These are phyloP conservation scores for Melanotaenia pygmaea DNA, from an alignment of 2,797 vertebrate genomes.

Conservation along the genomic window DNA sequence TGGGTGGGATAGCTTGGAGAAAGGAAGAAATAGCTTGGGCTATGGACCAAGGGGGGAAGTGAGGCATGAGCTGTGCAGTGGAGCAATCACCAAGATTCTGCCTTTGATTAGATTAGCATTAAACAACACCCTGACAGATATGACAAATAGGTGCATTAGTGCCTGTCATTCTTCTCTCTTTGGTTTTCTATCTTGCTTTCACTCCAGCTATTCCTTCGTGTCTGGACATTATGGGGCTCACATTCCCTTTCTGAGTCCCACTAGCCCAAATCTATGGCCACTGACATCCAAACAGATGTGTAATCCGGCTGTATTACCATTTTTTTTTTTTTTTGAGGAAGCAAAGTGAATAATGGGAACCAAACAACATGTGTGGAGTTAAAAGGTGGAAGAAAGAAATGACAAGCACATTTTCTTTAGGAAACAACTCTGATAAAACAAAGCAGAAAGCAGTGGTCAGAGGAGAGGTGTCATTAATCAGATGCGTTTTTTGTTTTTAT, in stretches of 20 bases:
- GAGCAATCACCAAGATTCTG: conserved; percentile 83
- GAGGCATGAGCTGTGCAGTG: conserved; percentile 65
- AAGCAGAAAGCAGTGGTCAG: conserved; percentile 28
- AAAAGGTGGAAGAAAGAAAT: conserved; percentile 45
- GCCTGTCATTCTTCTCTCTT: conserved; percentile 84
- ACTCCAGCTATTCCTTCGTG: conserved; percentile 61
- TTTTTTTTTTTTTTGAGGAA: conserved; percentile 55
- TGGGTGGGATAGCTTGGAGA: conserved; percentile 59
- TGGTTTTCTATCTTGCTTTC: conserved; percentile 68
- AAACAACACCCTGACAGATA: conserved; percentile 90
- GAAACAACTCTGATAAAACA: conserved; percentile 72
- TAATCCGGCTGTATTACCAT: conserved; percentile 75
- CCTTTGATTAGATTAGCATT: conserved; percentile 93
- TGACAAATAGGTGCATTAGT: conserved; percentile 95
- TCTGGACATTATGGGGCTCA: conserved; percentile 63
- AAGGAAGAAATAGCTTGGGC: conserved; percentile 71
- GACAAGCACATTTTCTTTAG: conserved; percentile 62
- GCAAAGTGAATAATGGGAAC: conserved; percentile 73
- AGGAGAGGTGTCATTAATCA: conserved; percentile 74
- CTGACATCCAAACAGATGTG: conserved; percentile 75
- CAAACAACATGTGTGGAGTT: conserved; percentile 57
- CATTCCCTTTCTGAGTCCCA: conserved; percentile 54
- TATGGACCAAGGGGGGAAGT: conserved; percentile 64
- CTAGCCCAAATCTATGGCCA: conserved; percentile 63
- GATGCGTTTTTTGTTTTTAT: conserved; percentile 44